Conservation (phyloP, 2,888 invertebrate genomes). For the Heliconius ismenius region DNA sequence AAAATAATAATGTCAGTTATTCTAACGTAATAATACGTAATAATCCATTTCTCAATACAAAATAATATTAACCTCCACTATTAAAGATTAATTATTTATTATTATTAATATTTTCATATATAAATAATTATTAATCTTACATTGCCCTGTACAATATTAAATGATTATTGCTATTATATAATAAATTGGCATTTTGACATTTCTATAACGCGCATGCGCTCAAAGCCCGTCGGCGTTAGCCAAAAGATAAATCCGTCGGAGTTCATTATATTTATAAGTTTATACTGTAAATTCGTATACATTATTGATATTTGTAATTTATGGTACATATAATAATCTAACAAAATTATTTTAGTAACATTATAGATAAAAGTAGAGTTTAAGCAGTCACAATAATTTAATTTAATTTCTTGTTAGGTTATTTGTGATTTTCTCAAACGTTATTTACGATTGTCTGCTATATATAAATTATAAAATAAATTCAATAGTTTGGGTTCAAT, state of each 20-base stretch:
- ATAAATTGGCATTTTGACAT: constrained; percentile 23
- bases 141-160: constrained; percentile 7
- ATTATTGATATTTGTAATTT: constrained; percentile 17
- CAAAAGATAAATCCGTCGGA: constrained; percentile 36
- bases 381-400: background rate
- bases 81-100: background rate
- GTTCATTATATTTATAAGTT: constrained; percentile 11
- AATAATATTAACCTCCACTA: background rate
- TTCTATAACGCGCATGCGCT: constrained; percentile 36
- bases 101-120: background rate
- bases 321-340: background rate
- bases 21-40: background rate
- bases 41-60: background rate
- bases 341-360: background rate
- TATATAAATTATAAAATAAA: background rate
- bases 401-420: background rate
- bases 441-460: no score
- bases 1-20: background rate
- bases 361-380: background rate
- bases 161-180: constrained; percentile 3
- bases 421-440: background rate
- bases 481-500: background rate
- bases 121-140: background rate
- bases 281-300: constrained; percentile 1
- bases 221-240: constrained; percentile 31